phyloP scores from a whole-genome alignment of 2,888 invertebrate species.

The Galerucella nymphaeae region DNA sequence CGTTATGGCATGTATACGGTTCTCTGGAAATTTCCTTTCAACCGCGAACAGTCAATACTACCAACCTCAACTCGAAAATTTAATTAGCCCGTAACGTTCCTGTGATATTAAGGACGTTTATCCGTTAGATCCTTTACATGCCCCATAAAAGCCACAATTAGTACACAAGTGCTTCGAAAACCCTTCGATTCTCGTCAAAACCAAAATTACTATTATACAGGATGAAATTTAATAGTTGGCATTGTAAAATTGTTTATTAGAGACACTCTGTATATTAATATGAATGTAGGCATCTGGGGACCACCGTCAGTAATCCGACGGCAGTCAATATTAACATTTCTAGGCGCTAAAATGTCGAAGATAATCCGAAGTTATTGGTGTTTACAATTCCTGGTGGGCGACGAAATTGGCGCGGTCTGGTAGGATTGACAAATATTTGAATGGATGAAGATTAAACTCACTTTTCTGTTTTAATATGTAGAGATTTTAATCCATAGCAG shows the following conservation, averaged over 20 bases:
- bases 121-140: constrained; percentile 39
- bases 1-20: not conserved
- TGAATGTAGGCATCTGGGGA: not conserved
- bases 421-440: constrained; percentile 23
- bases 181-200: constrained; percentile 23
- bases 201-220: constrained; percentile 13
- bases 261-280: constrained; percentile 7
- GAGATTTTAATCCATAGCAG: not conserved
- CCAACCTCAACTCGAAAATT: constrained; percentile 37
- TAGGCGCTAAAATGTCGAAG: constrained; percentile 60
- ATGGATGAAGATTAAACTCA: constrained; percentile 3
- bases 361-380: constrained; percentile 61
- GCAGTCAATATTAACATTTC: constrained; percentile 63
- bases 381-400: constrained; percentile 37
- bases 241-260: not conserved
- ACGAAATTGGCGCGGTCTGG: constrained; percentile 23
- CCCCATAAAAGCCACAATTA: constrained; percentile 43
- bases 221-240: not conserved
- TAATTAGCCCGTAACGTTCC: constrained; percentile 41
- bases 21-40: constrained; percentile 32
- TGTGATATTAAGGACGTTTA: constrained; percentile 43
- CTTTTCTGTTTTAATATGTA: constrained; percentile 14
- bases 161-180: constrained; percentile 38
- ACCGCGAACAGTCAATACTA: constrained; percentile 36
- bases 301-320: constrained; percentile 48